Conservation (phyloP, 2,113 vertebrate species). For the Elachura formosa region DNA sequence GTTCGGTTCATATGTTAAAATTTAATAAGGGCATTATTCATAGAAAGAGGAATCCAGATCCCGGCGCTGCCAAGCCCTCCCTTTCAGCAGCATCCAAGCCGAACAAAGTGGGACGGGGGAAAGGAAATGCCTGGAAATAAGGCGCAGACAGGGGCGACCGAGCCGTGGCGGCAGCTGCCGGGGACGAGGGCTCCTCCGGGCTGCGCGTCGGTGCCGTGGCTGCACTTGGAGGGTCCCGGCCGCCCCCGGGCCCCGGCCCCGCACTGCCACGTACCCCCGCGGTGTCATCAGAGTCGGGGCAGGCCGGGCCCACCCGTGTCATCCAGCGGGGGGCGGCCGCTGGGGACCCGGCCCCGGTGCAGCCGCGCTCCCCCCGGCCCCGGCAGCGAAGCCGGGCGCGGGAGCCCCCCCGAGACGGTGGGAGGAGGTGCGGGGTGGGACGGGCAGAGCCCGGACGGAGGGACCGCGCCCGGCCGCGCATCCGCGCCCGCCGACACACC, state of each 20-base stretch:
- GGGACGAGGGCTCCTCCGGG: not conserved
- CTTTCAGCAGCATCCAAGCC: slow-evolving; percentile 63
- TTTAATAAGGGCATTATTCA: slow-evolving; percentile 67
- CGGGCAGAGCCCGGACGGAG: not conserved
- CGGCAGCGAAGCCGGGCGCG: not conserved
- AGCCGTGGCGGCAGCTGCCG: not conserved
- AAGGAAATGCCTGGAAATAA: slow-evolving; percentile 61
- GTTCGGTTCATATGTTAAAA: slow-evolving; percentile 41
- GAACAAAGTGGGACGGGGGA: slow-evolving; percentile 53
- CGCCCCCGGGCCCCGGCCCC: not conserved
- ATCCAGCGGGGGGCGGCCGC: not conserved
- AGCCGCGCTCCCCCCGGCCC: not conserved
- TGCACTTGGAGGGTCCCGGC: not conserved
- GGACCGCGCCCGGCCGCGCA: not conserved
- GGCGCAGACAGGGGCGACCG: slow-evolving; percentile 17
- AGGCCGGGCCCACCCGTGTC: not conserved
- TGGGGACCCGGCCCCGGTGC: not conserved
- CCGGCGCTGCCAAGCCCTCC: slow-evolving; percentile 47
- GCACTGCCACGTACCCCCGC: slow-evolving; percentile 15
- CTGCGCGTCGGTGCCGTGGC: not conserved
- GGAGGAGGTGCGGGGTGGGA: not conserved
- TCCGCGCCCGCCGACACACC: not conserved
- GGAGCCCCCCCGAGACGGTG: not conserved
- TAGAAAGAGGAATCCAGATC: slow-evolving; percentile 54
- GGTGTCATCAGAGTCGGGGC: not conserved